Conservation (phyloP, 2,113 vertebrate genomes). For the Grantiella picta region DNA sequence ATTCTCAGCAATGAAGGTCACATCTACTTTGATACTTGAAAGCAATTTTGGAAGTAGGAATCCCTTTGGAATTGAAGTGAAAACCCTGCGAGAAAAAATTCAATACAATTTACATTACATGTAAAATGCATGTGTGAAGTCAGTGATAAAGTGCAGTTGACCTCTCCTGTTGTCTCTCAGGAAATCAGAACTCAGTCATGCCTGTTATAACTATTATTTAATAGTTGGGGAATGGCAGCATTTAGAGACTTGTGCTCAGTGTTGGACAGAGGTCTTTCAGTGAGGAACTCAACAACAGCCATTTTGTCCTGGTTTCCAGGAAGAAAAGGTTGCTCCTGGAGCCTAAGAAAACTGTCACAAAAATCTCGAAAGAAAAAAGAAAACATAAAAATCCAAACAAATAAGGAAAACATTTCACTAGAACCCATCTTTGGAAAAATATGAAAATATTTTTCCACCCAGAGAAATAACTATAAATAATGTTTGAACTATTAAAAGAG, state of each 20-base stretch:
- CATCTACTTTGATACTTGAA: background rate
- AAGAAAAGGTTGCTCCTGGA: slow-evolving; percentile 40
- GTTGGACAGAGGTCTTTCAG: background rate
- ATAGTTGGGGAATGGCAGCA: background rate
- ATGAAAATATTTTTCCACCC: slow-evolving; percentile 28
- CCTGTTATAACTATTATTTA: background rate
- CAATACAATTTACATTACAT: rapidly evolving
- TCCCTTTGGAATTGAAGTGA: background rate
- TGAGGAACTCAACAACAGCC: slow-evolving; percentile 6
- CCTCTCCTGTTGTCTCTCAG: background rate
- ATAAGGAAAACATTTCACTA: slow-evolving; percentile 47
- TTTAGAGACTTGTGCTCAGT: background rate
- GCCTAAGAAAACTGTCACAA: slow-evolving; percentile 14
- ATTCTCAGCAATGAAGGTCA: background rate
- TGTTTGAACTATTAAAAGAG: slow-evolving; percentile 11
- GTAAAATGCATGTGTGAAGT: rapidly evolving
- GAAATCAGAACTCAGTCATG: background rate
- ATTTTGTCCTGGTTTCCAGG: slow-evolving; percentile 43
- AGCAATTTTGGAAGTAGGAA: background rate
- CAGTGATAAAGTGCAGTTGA: background rate
- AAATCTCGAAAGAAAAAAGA: background rate
- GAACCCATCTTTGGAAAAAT: slow-evolving; percentile 32
- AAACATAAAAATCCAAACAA: background rate
- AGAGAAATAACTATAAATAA: slow-evolving; percentile 13
- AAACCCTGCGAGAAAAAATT: background rate